These are phyloP conservation scores for Halocynthia roretzi DNA, from an alignment of 23 tunicate genomes.

Conservation along the genomic window DNA sequence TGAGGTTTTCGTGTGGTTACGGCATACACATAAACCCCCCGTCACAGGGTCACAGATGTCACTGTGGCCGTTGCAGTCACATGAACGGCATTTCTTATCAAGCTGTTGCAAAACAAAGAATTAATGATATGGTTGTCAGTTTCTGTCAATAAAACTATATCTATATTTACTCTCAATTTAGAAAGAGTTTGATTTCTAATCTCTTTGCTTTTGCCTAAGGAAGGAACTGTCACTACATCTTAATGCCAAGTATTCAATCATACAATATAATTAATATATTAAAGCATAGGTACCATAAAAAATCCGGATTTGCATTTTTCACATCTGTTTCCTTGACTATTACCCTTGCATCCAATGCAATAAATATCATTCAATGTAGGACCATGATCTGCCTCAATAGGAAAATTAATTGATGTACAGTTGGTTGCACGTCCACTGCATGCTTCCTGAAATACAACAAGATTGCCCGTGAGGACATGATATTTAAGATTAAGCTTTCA, in stretches of 20 bases:
- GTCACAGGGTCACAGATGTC: slow-evolving; percentile 36
- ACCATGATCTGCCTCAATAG: slow-evolving; percentile 1
- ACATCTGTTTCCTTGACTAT: slow-evolving; percentile 50
- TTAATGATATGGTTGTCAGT: neutral
- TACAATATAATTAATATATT: neutral
- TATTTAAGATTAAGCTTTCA: neutral
- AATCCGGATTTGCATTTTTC: slow-evolving; percentile 57
- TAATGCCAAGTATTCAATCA: too few species aligned
- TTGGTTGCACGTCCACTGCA: slow-evolving; percentile 38
- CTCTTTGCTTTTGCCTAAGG: too few species aligned
- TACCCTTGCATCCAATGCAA: slow-evolving; percentile 31
- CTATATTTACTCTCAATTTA: too few species aligned
- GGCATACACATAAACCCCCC: slow-evolving; percentile 39
- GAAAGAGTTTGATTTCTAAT: too few species aligned
- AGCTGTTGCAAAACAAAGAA: slow-evolving; percentile 15
- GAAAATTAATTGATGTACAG: slow-evolving; percentile 7
- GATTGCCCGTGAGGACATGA: neutral
- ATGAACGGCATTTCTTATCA: slow-evolving; percentile 28
- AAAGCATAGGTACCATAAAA: slow-evolving; percentile 29
- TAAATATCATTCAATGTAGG: slow-evolving; percentile 5
- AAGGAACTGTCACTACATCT: too few species aligned
- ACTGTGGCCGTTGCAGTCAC: slow-evolving; percentile 76
- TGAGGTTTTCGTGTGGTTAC: slow-evolving; percentile 46
- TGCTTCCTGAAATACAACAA: slow-evolving; percentile 20
- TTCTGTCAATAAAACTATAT: neutral